These are phyloP conservation scores for Drosophila pachea DNA, from an alignment of 1,140 invertebrate genomes.

Conservation along the genomic window DNA sequence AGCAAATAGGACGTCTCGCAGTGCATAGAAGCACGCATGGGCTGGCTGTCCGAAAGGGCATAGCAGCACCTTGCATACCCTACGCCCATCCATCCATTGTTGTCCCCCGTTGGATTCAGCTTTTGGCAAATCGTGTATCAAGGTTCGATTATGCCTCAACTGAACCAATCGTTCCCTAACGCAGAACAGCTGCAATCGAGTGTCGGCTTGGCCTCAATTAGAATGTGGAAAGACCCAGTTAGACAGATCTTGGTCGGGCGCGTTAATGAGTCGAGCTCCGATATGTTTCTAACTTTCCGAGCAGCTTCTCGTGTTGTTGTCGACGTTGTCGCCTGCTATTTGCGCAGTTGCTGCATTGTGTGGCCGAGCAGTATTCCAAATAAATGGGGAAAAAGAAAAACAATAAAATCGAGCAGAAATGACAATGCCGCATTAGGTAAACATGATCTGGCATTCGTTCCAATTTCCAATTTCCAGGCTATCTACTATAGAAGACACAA, in stretches of 20 bases:
- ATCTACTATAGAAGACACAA: constrained; percentile 48
- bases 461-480: constrained; percentile 72
- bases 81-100: neutral
- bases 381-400: constrained; percentile 63
- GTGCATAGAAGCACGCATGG: constrained; percentile 54
- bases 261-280: constrained; percentile 52
- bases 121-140: too few species aligned
- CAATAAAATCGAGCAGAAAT: constrained; percentile 51
- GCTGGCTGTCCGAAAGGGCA: neutral
- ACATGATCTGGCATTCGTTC: constrained; percentile 72
- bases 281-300: constrained; percentile 70
- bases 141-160: too few species aligned
- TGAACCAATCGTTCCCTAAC: too few species aligned
- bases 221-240: constrained; percentile 20
- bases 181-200: neutral
- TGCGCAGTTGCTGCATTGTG: constrained; percentile 74
- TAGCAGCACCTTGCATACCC: constrained; percentile 31
- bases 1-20: constrained; percentile 57
- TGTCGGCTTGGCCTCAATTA: constrained; percentile 15
- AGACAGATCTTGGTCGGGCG: constrained; percentile 37
- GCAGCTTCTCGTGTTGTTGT: constrained; percentile 56
- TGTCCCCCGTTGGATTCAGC: too few species aligned
- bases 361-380: constrained; percentile 63
- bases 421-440: constrained; percentile 73
- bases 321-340: constrained; percentile 68